Percentiles rank a stretch among this genome's conserved stretches.
phyloP scores from a whole-genome alignment of 2,113 vertebrate genomes.

The Onychostoma macrolepis region DNA sequence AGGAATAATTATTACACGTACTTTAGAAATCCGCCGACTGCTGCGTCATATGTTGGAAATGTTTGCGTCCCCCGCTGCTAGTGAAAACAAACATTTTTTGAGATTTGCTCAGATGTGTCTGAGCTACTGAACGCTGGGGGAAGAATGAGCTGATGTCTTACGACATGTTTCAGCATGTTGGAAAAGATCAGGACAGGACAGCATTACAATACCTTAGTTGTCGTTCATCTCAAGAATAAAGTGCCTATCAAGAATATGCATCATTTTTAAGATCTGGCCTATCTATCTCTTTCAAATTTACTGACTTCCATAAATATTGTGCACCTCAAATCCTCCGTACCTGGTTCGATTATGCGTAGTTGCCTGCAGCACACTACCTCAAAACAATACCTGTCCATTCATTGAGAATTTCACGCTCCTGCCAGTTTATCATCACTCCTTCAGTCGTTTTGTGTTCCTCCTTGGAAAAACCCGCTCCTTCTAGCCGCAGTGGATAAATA shows the following conservation, averaged over 20 bases:
- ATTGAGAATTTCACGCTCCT: not conserved
- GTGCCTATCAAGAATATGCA: no score
- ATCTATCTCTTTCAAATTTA: not conserved
- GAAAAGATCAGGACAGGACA: not conserved
- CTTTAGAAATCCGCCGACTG: conserved; percentile 20
- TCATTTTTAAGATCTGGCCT: not conserved
- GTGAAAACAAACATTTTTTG: conserved; percentile 23
- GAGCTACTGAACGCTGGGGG: not conserved
- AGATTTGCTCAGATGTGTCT: not conserved
- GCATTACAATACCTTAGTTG: not conserved
- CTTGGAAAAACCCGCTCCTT: conserved; percentile 1
- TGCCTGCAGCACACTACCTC: not conserved
- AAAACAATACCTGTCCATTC: conserved; percentile 15
- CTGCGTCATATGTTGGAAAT: conserved; percentile 29
- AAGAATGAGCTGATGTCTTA: conserved; percentile 2
- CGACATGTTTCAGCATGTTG: not conserved
- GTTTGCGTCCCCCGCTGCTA: conserved; percentile 12
- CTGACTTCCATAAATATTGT: not conserved
- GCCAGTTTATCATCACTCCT: conserved; percentile 9
- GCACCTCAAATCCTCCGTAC: not conserved
- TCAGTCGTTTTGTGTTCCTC: not conserved
- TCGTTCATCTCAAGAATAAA: not conserved
- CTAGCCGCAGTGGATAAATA: conserved; percentile 35
- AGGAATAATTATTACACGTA: conserved; percentile 35
- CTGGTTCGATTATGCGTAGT: not conserved